Percentiles rank a stretch among this genome's conserved stretches.
These are phyloP conservation scores for Lamellibrachia columna DNA, from an alignment of 2,888 invertebrate species.

Conservation along the genomic window DNA sequence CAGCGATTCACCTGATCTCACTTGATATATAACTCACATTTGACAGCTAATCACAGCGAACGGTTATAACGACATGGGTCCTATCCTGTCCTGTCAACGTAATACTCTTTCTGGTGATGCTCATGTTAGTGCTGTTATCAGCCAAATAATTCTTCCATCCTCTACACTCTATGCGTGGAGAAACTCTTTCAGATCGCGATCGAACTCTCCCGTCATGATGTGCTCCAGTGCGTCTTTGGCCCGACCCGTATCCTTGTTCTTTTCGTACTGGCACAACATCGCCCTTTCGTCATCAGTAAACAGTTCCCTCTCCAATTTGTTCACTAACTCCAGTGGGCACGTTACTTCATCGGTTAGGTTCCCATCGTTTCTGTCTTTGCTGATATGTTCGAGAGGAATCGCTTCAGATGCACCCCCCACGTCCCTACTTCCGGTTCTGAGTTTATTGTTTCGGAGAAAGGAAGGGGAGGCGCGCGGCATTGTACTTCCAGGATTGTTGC, in stretches of 20 bases:
- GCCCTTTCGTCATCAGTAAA: background rate
- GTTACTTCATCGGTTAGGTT: background rate
- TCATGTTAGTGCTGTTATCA: background rate
- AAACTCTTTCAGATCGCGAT: background rate
- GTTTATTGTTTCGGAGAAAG: background rate
- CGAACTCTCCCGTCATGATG: constrained; percentile 5
- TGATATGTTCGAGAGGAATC: background rate
- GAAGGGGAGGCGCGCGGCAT: background rate
- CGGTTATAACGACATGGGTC: background rate
- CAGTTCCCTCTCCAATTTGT: background rate
- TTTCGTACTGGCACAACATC: background rate
- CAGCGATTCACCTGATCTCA: background rate
- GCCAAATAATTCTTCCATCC: background rate
- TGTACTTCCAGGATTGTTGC: background rate
- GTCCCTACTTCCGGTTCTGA: background rate
- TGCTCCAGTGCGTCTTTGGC: background rate
- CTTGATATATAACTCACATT: background rate
- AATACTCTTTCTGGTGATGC: background rate
- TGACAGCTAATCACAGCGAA: background rate
- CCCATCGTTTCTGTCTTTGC: background rate
- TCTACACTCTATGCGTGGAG: background rate
- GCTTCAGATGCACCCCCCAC: background rate
- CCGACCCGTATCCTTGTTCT: background rate
- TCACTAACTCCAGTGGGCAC: background rate
- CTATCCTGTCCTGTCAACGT: background rate